Percentiles rank a stretch among this genome's conserved stretches.
Conservation (phyloP, 2,888 invertebrate genomes). For the Phalera bucephala region DNA sequence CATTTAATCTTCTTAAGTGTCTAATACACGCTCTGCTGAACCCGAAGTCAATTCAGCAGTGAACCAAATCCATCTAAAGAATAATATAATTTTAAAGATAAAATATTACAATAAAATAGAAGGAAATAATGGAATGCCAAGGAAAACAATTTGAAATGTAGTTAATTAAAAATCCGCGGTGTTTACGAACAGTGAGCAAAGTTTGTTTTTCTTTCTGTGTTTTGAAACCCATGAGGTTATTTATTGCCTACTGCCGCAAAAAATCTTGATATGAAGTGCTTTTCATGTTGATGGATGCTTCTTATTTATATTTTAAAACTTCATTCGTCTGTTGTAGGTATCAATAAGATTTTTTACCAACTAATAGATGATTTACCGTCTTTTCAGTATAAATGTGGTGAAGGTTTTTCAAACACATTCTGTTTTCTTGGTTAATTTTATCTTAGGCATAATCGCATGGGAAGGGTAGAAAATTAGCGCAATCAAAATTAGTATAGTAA, state of each 20-base stretch:
- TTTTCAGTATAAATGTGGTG: constrained; percentile 12
- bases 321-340: not conserved
- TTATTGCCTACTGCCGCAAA: constrained; percentile 1
- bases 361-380: not conserved
- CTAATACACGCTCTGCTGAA: constrained; percentile 52
- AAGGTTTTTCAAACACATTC: no score
- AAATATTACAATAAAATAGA: not conserved
- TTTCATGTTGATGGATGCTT: not conserved
- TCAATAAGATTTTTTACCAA: not conserved
- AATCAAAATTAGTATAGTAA: no score
- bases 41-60: constrained; percentile 34
- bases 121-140: constrained; percentile 1
- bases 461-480: no score
- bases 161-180: constrained; percentile 9
- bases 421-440: no score
- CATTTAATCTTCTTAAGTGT: constrained; percentile 62
- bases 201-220: constrained; percentile 3
- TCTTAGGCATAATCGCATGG: no score
- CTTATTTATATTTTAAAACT: not conserved
- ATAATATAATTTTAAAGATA: constrained; percentile 3
- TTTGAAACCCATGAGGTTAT: constrained; percentile 3
- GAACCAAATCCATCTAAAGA: constrained; percentile 14
- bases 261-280: constrained; percentile 1
- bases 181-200: constrained; percentile 5
- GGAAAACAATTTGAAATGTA: constrained; percentile 3